A percentile compares a stretch with the other conserved stretches of the same genome.
Evolutionary conservation across 2,113 vertebrate genomes (phyloP).

Genomic region (Ranitomeya variabilis): DNA sequence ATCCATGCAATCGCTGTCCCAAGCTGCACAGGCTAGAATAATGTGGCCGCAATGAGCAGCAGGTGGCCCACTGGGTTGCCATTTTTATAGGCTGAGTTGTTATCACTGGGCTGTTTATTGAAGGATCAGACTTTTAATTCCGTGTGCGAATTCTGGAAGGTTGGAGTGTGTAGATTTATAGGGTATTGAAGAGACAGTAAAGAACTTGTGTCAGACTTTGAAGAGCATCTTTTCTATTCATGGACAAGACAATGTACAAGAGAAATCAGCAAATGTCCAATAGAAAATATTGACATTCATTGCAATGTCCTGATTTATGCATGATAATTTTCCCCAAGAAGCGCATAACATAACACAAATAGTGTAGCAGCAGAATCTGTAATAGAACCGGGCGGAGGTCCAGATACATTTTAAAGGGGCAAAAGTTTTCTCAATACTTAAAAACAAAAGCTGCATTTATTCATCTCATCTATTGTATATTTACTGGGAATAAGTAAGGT

Average conservation of each 20-base stretch:
- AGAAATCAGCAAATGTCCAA: conserved; percentile 14
- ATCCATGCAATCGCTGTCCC: conserved; percentile 37
- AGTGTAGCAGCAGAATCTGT: neutral
- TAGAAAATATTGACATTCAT: conserved; percentile 14
- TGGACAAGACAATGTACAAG: conserved; percentile 11
- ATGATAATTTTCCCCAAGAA: neutral
- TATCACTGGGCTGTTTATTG: conserved; percentile 43
- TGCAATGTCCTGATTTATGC: neutral
- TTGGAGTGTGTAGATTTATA: conserved; percentile 45
- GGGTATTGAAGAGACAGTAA: conserved; percentile 36
- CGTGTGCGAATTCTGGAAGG: conserved; percentile 22
- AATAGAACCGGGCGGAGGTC: neutral
- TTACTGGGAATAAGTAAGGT: too few species aligned
- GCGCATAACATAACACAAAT: neutral
- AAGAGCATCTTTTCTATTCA: conserved; percentile 28
- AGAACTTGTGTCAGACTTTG: conserved; percentile 34
- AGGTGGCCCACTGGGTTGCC: conserved; percentile 15
- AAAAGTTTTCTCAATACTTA: neutral
- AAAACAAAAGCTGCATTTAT: neutral
- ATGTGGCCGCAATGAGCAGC: conserved; percentile 39
- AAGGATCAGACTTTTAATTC: conserved; percentile 50
- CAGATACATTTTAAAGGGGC: neutral
- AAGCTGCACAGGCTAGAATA: conserved; percentile 35
- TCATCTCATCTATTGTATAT: neutral
- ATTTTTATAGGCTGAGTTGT: conserved; percentile 39